Percentiles rank a stretch among this genome's conserved stretches.
phyloP scores from a whole-genome alignment of 2,797 vertebrate species.

The Sebastiscus albofasciatus region DNA sequence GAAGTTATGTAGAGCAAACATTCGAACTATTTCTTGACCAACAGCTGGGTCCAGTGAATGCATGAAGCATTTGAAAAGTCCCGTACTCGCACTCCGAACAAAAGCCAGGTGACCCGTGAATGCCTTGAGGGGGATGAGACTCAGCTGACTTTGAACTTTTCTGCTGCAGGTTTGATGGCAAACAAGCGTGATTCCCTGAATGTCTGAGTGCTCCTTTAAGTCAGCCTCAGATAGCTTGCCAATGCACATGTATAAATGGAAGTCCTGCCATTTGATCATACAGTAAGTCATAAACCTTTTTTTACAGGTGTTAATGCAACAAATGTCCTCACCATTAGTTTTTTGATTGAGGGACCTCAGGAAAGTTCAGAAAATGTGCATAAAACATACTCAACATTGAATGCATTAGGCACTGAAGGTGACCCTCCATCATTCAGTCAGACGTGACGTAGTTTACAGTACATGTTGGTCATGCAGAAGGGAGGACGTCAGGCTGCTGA shows the following conservation, averaged over 20 bases:
- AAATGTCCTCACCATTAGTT: not conserved
- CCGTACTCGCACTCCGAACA: not conserved
- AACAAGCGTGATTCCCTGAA: not conserved
- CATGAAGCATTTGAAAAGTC: not conserved
- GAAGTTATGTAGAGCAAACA: not conserved
- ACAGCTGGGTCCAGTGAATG: not conserved
- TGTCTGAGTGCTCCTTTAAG: not conserved
- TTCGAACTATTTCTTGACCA: not conserved
- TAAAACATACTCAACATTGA: not conserved
- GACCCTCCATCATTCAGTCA: not conserved
- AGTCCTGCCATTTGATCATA: not conserved
- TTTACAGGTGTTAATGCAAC: conserved; percentile 13
- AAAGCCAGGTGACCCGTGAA: not conserved
- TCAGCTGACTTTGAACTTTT: not conserved
- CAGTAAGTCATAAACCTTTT: not conserved
- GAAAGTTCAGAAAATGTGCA: not conserved
- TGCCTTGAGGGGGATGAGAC: not conserved
- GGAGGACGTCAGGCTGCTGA: conserved; percentile 7
- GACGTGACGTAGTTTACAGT: not conserved
- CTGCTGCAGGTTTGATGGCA: not conserved
- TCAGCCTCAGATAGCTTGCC: not conserved
- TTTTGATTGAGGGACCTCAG: not conserved
- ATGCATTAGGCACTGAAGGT: not conserved
- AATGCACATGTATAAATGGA: conserved; percentile 1
- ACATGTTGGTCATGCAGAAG: not conserved